Evolutionary conservation across 35 echinoderm and acorn worm species (phyloP), one percentile per base, ranked within the genome.

Genomic region (Diadema setosum): DNA sequence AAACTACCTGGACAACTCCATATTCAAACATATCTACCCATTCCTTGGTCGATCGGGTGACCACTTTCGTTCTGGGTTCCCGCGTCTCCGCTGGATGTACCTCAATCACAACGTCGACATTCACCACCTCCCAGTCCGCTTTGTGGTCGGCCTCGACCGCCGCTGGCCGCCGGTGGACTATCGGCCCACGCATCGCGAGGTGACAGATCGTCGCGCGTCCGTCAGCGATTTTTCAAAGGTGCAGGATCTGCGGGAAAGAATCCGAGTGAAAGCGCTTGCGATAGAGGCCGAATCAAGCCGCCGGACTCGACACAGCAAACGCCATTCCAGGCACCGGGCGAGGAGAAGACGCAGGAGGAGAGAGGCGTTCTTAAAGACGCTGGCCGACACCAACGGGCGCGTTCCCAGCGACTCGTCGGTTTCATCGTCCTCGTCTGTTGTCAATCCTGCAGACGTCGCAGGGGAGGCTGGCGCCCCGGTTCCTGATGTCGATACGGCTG

Each of bases 1-100:
- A 1, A 78, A 78, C 73, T 41, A 41, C 1, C n/a, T 78, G 40
- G 73, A 78, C n/a, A 44, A 33, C 24, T 5, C 15, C n/a, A 44
- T 78, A 21, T 17, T 78, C 73, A 78, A 78, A 78, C 25, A 78
- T 25, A 41, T 78, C 73, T 78, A 78, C 39, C 73, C 73, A 16
- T 78, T 41, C 73, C 73, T 78, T 34, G 73, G 73, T 24, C 24
- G 25, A 17, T 78, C 25, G 17, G 73, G 73, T 8, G 40, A 78
- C 21, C 36, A 24, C 7, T 78, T 78, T 20, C 73, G 73, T 21
- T 39, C 37, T 9, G 73, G 73, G 24, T 78, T 78, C 18, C n/a
- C 33, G 7, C 15, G 73, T n/a, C 36, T 78, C 34, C 73, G 73
- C 24, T 78, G 73, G 73, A 41, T 78, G 14, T 24, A 78, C 40